Conservation (phyloP, 2,113 vertebrate species). For the Calidris pygmaea region DNA sequence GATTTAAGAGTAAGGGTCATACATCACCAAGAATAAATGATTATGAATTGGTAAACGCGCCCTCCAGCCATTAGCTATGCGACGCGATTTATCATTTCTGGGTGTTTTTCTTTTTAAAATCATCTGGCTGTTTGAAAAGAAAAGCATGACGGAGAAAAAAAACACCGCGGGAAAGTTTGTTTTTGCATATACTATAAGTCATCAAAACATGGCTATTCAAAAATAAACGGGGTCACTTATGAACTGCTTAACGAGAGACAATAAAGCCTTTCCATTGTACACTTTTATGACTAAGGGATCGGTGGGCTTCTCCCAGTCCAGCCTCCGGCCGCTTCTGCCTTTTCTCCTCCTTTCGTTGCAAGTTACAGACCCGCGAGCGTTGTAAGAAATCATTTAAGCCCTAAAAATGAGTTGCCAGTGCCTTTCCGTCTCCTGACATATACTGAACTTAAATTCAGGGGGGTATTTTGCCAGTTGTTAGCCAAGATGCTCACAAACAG, state of each 20-base stretch:
- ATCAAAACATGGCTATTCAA: conserved; percentile 65
- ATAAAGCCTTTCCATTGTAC: conserved; percentile 45
- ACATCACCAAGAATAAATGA: conserved; percentile 90
- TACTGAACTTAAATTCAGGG: background rate
- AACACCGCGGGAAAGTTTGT: conserved; percentile 76
- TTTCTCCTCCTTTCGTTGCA: background rate
- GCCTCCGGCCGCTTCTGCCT: background rate
- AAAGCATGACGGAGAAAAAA: conserved; percentile 60
- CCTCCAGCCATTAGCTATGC: conserved; percentile 86
- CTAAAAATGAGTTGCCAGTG: background rate
- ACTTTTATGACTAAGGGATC: conserved; percentile 47
- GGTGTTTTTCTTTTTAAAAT: conserved; percentile 78
- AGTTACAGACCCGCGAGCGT: background rate
- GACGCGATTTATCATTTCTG: conserved; percentile 85
- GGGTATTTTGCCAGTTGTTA: background rate
- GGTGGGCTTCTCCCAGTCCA: conserved; percentile 25
- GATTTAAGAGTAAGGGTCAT: conserved; percentile 85
- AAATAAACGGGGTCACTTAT: conserved; percentile 51
- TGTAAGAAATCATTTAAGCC: background rate
- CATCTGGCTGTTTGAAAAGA: conserved; percentile 73
- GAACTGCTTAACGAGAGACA: conserved; percentile 42
- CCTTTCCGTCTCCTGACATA: background rate
- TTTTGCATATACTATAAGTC: conserved; percentile 74
- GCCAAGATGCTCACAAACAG: background rate
- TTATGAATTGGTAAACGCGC: conserved; percentile 87